Conservation (phyloP, 2,888 invertebrate genomes). For the Calameuta pallipes region DNA sequence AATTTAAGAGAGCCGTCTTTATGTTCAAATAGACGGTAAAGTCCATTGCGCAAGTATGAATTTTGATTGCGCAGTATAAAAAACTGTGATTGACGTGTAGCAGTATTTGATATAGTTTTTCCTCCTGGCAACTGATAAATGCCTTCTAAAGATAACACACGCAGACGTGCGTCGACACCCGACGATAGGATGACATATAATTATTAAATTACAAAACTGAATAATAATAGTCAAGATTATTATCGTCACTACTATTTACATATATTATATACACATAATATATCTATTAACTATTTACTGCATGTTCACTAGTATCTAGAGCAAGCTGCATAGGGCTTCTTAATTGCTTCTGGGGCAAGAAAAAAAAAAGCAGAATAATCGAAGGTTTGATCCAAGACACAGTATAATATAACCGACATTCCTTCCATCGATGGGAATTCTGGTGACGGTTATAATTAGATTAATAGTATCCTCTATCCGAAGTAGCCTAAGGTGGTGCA, state of each 20-base stretch:
- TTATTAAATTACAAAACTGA: background rate
- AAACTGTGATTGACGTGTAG: background rate
- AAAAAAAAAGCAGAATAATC: constrained; percentile 10
- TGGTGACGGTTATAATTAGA: background rate
- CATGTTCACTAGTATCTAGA: constrained; percentile 41
- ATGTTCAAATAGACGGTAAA: background rate
- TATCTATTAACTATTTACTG: constrained; percentile 30
- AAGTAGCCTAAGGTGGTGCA: constrained; percentile 58
- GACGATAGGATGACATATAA: background rate
- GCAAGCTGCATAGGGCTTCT: constrained; percentile 35
- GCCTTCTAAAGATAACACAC: background rate
- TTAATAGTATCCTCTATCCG: constrained; percentile 27
- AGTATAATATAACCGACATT: background rate
- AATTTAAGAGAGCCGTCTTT: background rate
- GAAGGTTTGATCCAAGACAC: background rate
- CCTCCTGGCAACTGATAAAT: background rate
- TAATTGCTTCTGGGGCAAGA: background rate
- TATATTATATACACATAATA: background rate
- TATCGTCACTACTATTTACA: background rate
- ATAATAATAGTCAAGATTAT: background rate
- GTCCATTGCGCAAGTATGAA: background rate
- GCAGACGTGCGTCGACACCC: background rate
- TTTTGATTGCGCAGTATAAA: background rate
- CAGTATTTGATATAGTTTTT: background rate
- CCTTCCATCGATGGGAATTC: background rate